These are phyloP conservation scores for Lanius collurio DNA, from an alignment of 2,113 vertebrate species.

Conservation along the genomic window DNA sequence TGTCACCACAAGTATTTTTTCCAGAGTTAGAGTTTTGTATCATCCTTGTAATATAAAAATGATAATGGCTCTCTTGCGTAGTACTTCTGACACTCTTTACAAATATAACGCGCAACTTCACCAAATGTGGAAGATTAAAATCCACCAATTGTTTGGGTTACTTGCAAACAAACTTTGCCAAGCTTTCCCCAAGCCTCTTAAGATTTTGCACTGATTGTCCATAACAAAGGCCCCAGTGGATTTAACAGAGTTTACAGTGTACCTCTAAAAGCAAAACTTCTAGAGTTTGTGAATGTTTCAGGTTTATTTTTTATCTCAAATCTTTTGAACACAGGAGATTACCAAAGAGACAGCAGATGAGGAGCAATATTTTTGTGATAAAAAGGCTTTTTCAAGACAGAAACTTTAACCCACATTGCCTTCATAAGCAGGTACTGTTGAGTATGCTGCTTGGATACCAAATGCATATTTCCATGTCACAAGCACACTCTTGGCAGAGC, in stretches of 20 bases:
- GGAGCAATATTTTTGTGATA: background rate
- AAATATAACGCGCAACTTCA: background rate
- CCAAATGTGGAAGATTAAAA: background rate
- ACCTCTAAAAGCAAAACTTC: background rate
- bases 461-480: background rate
- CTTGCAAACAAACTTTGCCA: background rate
- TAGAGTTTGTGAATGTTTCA: background rate
- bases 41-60: background rate
- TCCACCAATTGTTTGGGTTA: background rate
- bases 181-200: background rate
- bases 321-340: background rate
- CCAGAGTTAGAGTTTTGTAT: background rate
- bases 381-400: background rate
- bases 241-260: background rate
- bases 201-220: background rate
- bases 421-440: background rate
- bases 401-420: background rate
- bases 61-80: background rate
- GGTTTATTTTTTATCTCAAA: background rate
- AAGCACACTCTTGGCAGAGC: background rate
- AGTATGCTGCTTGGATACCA: background rate
- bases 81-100: background rate
- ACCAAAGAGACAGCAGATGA: background rate
- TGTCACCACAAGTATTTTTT: background rate
- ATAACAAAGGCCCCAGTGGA: background rate